Conservation (phyloP, 2,797 vertebrate genomes). For the Crypturellus tataupa region DNA sequence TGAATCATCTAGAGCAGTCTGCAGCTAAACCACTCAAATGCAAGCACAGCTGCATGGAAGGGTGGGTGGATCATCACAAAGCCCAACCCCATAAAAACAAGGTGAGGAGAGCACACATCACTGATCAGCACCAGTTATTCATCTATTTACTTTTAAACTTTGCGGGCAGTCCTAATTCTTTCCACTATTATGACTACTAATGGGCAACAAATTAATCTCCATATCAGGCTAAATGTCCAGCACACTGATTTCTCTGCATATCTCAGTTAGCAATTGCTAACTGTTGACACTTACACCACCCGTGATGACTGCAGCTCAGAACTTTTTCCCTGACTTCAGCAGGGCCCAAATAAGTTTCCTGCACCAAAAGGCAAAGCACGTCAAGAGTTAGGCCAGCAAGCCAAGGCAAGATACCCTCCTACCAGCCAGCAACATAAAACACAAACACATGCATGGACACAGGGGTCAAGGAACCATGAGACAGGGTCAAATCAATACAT, state of each 20-base stretch:
- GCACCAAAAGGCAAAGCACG: background rate
- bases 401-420: background rate
- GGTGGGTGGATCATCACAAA: background rate
- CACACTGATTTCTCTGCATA: background rate
- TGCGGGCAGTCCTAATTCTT: background rate
- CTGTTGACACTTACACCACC: background rate
- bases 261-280: slow-evolving; percentile 10
- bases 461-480: background rate
- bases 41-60: background rate
- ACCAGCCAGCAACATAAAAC: background rate
- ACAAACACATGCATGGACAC: background rate
- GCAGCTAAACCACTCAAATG: background rate
- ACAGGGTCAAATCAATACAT: background rate
- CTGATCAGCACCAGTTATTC: background rate
- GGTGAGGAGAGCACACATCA: background rate
- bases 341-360: background rate
- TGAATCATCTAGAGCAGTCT: background rate
- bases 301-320: background rate
- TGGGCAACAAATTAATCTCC: background rate
- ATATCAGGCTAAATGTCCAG: background rate
- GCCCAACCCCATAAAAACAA: background rate
- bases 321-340: background rate
- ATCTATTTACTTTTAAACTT: background rate
- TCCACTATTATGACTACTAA: background rate
- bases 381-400: background rate